Base-by-base conservation (phyloP, 2,888 invertebrate genomes). In the Scelioninae gen. 1 region DNA sequence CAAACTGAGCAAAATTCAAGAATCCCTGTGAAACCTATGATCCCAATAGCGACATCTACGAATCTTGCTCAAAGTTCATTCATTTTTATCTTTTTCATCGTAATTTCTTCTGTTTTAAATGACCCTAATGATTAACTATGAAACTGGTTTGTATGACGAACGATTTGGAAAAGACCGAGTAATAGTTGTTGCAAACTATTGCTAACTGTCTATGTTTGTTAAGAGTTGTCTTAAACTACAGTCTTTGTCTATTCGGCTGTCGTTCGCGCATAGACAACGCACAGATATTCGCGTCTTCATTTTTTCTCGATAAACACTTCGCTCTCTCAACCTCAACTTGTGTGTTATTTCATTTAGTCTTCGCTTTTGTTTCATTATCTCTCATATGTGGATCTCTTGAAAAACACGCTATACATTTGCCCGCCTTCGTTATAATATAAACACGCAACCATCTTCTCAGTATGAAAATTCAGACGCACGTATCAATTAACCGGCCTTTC, bases 161-260 rank as follows among this genome's bases (percentile, higher is more conserved):
- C 88, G 88, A 87, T 89, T 88, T 88, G 88, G 87, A 88, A 88
- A 86, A 82, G 86, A 87, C 84, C 88, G 86, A 86, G 85, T 84
- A 78, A 82, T 85, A 85, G 78, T 85, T 85, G 83, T 85, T 85
- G 60, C 84, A 76, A 86, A 84, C 83, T 78, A 83, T 82, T 83
- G 77, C 85, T 83, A 88, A 88, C 88, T 88, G 88, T 89, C 86
- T 88, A 87, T 89, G 87, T 89, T 89, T 88, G 89, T 90, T 90
- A 89, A 90, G 89, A 90, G 88, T 89, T 89, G 89, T 88, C 89
- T 91, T 89, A 91, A 90, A 89, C 91, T 91, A 90, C 89, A 91
- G 89, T 89, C 89, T 89, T 88, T 89, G 87, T 90, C 88, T 88
- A 89, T 88, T 86, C 84, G 86, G 84, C 82, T 84, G 81, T 80